A percentile compares a stretch with the other conserved stretches of the same genome.
These are phyloP conservation scores for Mercenaria mercenaria DNA, from an alignment of 1,140 invertebrate species.

Conservation along the genomic window DNA sequence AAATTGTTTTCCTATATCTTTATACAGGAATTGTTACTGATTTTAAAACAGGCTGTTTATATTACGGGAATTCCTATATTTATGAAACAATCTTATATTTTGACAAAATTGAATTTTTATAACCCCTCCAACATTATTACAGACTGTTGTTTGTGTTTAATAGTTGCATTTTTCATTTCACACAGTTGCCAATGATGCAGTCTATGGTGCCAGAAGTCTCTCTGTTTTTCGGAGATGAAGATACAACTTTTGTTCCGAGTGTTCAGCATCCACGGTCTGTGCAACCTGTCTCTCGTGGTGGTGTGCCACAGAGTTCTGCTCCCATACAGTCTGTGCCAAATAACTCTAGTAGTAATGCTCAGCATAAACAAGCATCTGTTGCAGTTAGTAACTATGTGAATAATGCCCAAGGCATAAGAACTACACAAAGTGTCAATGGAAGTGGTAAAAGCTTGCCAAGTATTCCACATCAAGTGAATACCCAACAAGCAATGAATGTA, in stretches of 20 bases:
- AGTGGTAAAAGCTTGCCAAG: background rate
- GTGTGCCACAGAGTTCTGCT: background rate
- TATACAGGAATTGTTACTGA: no score
- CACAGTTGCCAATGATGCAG: conserved; percentile 67
- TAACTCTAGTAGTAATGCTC: background rate
- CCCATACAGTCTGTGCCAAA: conserved; percentile 44
- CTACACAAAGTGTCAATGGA: background rate
- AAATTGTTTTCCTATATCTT: no score
- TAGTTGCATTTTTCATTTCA: no score
- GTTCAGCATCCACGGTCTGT: conserved; percentile 36
- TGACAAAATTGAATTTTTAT: no score
- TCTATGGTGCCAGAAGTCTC: conserved; percentile 83
- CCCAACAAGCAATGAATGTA: background rate
- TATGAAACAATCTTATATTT: no score
- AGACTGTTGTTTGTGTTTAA: no score
- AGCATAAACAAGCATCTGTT: background rate
- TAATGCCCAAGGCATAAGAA: conserved; percentile 21
- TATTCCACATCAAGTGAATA: background rate
- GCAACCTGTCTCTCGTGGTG: background rate
- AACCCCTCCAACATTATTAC: no score
- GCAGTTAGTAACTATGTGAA: conserved; percentile 16
- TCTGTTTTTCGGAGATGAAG: conserved; percentile 80
- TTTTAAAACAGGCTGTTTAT: no score
- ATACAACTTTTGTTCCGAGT: conserved; percentile 65
- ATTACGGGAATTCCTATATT: no score